Evolutionary conservation across 2,113 vertebrate species (phyloP).

Genomic region (Lepisosteus oculatus): DNA sequence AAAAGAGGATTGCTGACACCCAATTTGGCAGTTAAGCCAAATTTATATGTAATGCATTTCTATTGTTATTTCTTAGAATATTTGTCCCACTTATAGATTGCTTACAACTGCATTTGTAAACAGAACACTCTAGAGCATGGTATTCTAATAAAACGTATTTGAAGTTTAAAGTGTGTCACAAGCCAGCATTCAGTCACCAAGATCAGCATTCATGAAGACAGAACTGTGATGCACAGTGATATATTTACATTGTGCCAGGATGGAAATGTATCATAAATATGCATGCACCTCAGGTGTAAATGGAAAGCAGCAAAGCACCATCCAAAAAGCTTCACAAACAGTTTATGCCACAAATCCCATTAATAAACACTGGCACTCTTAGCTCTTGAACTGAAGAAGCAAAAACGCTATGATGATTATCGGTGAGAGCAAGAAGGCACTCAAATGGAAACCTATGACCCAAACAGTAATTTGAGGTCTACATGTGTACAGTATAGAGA

Average conservation of each 20-base stretch:
- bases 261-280: slow-evolving; percentile 63
- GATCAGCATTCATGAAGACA: slow-evolving; percentile 2
- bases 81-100: no score
- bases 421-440: slow-evolving; percentile 16
- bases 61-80: no score
- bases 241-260: slow-evolving; percentile 48
- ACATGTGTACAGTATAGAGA: neutral
- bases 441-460: slow-evolving; percentile 8
- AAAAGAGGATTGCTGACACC: slow-evolving; percentile 43
- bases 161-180: neutral
- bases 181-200: no score
- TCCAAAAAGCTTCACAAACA: slow-evolving; percentile 57
- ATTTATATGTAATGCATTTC: no score
- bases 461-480: neutral
- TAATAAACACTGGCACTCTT: slow-evolving; percentile 62
- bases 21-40: neutral
- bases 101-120: no score
- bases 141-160: neutral
- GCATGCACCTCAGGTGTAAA: slow-evolving; percentile 51
- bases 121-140: no score
- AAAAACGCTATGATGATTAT: slow-evolving; percentile 26
- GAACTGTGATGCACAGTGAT: slow-evolving; percentile 48
- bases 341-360: slow-evolving; percentile 51
- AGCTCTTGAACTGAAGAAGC: slow-evolving; percentile 59
- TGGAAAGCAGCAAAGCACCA: slow-evolving; percentile 63